A percentile compares a stretch with the other conserved stretches of the same genome.
phyloP scores from a whole-genome alignment of 2,113 vertebrate species.

The Cyprinus carpio region DNA sequence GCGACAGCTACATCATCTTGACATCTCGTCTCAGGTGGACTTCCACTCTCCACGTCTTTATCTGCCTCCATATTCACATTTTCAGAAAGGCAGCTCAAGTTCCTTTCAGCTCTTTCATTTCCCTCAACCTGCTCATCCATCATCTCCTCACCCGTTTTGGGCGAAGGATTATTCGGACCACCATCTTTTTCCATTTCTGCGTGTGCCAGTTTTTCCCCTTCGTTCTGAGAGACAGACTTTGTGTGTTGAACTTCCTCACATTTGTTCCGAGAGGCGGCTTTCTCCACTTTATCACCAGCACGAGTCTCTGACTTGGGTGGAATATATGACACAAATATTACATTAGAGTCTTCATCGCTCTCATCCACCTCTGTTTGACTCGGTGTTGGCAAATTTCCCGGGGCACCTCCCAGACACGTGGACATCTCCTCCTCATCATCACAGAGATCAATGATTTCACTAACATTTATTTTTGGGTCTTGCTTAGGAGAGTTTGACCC shows the following conservation, averaged over 20 bases:
- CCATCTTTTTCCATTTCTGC: neutral
- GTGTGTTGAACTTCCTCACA: neutral
- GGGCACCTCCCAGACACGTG: neutral
- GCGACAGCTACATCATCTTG: neutral
- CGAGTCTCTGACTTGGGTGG: slow-evolving; percentile 62
- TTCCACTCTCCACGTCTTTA: neutral
- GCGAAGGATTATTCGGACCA: neutral
- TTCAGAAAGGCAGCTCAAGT: neutral
- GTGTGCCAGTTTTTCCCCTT: neutral
- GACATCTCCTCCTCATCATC: slow-evolving; percentile 59
- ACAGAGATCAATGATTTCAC: slow-evolving; percentile 73
- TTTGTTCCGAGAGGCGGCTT: neutral
- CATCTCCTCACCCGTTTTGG: neutral
- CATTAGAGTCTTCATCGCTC: slow-evolving; percentile 70
- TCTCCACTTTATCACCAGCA: neutral
- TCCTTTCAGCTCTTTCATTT: neutral
- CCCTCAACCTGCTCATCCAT: neutral
- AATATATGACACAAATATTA: slow-evolving; percentile 76
- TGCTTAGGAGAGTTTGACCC: slow-evolving; percentile 4
- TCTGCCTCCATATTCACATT: neutral
- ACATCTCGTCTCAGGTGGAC: neutral
- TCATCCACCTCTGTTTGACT: slow-evolving; percentile 51
- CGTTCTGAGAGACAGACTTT: neutral
- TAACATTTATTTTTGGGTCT: slow-evolving; percentile 3
- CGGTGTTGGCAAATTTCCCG: slow-evolving; percentile 28